Conservation (phyloP, 2,113 vertebrate genomes). For the Pterocles orientalis region DNA sequence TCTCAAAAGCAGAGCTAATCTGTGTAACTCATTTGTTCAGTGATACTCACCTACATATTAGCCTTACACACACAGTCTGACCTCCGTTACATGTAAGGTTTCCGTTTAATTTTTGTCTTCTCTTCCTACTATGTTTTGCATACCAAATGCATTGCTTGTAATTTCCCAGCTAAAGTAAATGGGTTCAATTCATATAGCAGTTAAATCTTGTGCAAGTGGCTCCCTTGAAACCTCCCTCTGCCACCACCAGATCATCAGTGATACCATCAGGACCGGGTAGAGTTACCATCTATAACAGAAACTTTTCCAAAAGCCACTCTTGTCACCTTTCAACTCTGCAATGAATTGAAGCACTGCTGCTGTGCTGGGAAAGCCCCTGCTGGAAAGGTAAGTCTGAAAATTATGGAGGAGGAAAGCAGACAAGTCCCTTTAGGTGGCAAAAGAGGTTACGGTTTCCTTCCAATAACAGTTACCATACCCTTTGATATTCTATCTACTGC, state of each 20-base stretch:
- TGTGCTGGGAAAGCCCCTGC: neutral
- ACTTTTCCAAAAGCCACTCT: neutral
- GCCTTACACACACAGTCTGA: neutral
- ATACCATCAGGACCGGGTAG: neutral
- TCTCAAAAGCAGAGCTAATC: slow-evolving; percentile 14
- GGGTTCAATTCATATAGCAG: neutral
- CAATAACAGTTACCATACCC: slow-evolving; percentile 47
- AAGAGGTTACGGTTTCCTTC: slow-evolving; percentile 53
- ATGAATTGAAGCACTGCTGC: neutral
- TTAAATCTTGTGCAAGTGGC: neutral
- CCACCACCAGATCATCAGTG: neutral
- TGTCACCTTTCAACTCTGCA: neutral
- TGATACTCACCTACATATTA: neutral
- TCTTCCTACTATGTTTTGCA: neutral
- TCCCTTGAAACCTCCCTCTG: neutral
- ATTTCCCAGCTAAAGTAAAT: neutral
- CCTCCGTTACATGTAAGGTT: neutral
- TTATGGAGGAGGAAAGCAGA: neutral
- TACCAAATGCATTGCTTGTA: neutral
- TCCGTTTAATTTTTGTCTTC: neutral
- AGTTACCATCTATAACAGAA: neutral
- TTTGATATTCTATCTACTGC: slow-evolving; percentile 69
- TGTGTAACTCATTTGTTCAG: slow-evolving; percentile 17
- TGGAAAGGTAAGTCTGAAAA: neutral
- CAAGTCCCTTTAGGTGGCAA: neutral